Conservation (phyloP, 2,888 invertebrate genomes). For the Branchellion lobata region DNA sequence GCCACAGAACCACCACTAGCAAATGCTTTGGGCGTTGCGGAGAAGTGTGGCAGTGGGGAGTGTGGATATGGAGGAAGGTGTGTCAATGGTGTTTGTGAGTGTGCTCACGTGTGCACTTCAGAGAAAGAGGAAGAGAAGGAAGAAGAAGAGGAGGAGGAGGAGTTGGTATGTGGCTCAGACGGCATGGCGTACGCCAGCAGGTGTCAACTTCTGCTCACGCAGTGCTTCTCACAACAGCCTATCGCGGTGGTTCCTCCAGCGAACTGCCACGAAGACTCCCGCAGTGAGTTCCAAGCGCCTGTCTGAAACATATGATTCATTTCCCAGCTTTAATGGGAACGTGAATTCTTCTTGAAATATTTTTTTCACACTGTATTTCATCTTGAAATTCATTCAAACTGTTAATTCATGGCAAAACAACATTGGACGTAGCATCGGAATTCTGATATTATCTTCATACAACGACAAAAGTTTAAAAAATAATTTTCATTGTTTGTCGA, state of each 20-base stretch:
- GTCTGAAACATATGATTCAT: too few species aligned
- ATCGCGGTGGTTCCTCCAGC: constrained; percentile 65
- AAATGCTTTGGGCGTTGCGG: background rate
- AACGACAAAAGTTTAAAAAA: too few species aligned
- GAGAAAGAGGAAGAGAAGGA: background rate
- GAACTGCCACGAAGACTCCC: constrained; percentile 57
- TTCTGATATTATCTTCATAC: too few species aligned
- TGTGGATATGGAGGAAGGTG: constrained; percentile 28
- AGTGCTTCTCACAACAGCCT: constrained; percentile 69
- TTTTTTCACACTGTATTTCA: too few species aligned
- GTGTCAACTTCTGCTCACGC: constrained; percentile 77
- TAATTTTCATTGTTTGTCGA: too few species aligned
- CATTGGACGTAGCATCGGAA: too few species aligned
- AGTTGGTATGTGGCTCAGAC: constrained; percentile 78
- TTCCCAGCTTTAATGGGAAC: too few species aligned
- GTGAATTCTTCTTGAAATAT: too few species aligned
- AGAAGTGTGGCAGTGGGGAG: constrained; percentile 2
- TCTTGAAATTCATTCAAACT: too few species aligned
- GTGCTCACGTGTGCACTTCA: constrained; percentile 15
- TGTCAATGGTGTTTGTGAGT: constrained; percentile 19
- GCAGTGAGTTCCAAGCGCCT: too few species aligned
- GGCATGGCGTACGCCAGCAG: constrained; percentile 81
- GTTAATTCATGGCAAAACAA: too few species aligned
- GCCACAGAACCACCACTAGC: background rate
- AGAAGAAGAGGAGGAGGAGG: too few species aligned